phyloP scores from a whole-genome alignment of 2,888 invertebrate species.

The Coronaproctus castanopsis region DNA sequence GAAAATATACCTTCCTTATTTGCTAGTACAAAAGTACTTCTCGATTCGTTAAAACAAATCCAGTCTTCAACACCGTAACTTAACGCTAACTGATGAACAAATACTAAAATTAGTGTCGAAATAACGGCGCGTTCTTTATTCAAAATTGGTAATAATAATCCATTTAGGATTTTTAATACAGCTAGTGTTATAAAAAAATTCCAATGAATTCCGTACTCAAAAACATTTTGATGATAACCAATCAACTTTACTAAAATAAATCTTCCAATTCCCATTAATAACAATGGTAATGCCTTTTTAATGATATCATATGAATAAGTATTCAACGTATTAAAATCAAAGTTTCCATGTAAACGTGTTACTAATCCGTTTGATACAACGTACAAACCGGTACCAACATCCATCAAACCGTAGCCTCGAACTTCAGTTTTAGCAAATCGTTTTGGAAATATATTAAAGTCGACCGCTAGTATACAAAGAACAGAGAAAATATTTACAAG shows the following conservation, averaged over 20 bases:
- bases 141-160: conserved; percentile 35
- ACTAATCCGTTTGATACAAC: conserved; percentile 61
- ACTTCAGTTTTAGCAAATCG: conserved; percentile 69
- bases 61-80: conserved; percentile 43
- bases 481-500: conserved; percentile 50
- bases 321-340: neutral
- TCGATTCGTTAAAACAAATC: conserved; percentile 38
- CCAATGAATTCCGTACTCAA: conserved; percentile 94
- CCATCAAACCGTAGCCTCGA: conserved; percentile 82
- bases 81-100: conserved; percentile 44
- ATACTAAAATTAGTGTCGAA: conserved; percentile 34
- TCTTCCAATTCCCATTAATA: conserved; percentile 41
- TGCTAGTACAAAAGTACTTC: conserved; percentile 45
- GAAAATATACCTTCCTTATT: conserved; percentile 86
- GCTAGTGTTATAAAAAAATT: conserved; percentile 94
- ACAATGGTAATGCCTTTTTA: conserved; percentile 29
- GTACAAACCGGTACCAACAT: conserved; percentile 80
- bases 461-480: conserved; percentile 78
- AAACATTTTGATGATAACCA: conserved; percentile 67
- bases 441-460: conserved; percentile 70
- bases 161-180: conserved; percentile 51
- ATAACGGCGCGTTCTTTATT: conserved; percentile 31
- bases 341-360: conserved; percentile 26
- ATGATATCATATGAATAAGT: conserved; percentile 12
- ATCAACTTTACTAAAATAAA: conserved; percentile 37